Percentiles rank a stretch among this genome's conserved stretches.
phyloP scores from a whole-genome alignment of 2,888 invertebrate genomes.

The Eustalomyia histrio region DNA sequence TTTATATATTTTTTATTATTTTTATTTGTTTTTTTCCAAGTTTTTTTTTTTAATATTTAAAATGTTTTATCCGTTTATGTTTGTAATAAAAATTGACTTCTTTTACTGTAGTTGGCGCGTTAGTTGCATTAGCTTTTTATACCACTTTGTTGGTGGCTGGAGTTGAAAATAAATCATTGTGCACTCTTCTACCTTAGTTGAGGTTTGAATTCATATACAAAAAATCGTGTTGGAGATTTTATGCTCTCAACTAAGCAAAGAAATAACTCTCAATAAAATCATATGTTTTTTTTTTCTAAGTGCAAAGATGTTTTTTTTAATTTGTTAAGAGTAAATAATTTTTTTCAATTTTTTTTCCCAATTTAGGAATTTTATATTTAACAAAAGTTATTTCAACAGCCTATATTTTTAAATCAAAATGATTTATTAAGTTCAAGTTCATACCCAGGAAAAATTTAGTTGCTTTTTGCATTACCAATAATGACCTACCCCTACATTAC shows the following conservation, averaged over 20 bases:
- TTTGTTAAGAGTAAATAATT: too few species aligned
- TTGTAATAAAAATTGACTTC: conserved; percentile 58
- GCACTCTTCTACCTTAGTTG: conserved; percentile 27
- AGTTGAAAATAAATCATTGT: conserved; percentile 24
- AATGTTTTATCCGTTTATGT: conserved; percentile 68
- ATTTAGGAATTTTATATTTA: conserved; percentile 31
- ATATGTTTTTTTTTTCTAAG: conserved; percentile 8
- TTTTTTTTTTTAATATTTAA: conserved; percentile 46
- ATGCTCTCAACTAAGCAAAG: conserved; percentile 5
- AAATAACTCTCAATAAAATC: conserved; percentile 18
- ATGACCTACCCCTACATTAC: too few species aligned
- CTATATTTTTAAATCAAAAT: background rate
- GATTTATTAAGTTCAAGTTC: conserved; percentile 64
- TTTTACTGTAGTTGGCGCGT: conserved; percentile 76
- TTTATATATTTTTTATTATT: conserved; percentile 8
- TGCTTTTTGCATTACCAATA: too few species aligned
- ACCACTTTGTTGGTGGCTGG: conserved; percentile 55
- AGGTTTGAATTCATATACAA: conserved; percentile 11
- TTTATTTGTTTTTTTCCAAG: conserved; percentile 40
- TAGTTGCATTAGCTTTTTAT: conserved; percentile 77
- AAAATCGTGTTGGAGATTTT: conserved; percentile 18
- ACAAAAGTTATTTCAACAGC: conserved; percentile 4
- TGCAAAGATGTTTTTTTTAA: background rate
- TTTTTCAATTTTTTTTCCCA: conserved; percentile 10
- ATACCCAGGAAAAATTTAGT: too few species aligned